A percentile compares a stretch with the other conserved stretches of the same genome.
Conservation (phyloP, 1,140 invertebrate genomes). For the Linepithema humile region DNA sequence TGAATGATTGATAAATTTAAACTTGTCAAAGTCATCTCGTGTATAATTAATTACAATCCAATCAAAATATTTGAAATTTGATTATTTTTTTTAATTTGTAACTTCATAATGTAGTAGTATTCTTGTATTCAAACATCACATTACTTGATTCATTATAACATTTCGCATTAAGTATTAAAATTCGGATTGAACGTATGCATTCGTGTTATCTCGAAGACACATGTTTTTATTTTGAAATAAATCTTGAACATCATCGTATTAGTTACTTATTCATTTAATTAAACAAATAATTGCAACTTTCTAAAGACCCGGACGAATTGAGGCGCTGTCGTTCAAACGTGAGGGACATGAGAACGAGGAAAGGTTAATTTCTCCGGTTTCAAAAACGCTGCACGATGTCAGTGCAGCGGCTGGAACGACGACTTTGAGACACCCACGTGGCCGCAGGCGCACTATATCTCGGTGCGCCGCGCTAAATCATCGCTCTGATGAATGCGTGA, state of each 20-base stretch:
- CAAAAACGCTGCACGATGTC: not conserved
- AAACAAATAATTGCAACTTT: not conserved
- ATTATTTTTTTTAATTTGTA: not conserved
- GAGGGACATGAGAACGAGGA: not conserved
- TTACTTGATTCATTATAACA: not conserved
- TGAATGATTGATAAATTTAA: not conserved
- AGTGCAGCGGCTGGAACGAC: not conserved
- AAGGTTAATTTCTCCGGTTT: slow-evolving; percentile 35
- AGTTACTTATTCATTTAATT: not conserved
- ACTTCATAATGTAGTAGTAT: not conserved
- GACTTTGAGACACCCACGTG: slow-evolving; percentile 57
- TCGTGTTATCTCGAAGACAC: not conserved
- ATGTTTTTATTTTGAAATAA: not conserved
- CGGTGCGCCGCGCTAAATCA: slow-evolving; percentile 63
- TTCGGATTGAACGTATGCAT: not conserved
- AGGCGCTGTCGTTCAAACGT: not conserved
- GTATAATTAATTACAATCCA: not conserved
- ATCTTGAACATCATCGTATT: not conserved
- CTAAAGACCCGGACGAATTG: not conserved
- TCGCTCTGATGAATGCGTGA: slow-evolving; percentile 73
- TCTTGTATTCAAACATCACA: not conserved
- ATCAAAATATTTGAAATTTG: not conserved
- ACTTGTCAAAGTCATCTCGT: not conserved
- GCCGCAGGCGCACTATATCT: slow-evolving; percentile 14
- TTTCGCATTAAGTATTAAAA: not conserved